Evolutionary conservation across 2,797 vertebrate species (phyloP).

Genomic region (Coluber constrictor): DNA sequence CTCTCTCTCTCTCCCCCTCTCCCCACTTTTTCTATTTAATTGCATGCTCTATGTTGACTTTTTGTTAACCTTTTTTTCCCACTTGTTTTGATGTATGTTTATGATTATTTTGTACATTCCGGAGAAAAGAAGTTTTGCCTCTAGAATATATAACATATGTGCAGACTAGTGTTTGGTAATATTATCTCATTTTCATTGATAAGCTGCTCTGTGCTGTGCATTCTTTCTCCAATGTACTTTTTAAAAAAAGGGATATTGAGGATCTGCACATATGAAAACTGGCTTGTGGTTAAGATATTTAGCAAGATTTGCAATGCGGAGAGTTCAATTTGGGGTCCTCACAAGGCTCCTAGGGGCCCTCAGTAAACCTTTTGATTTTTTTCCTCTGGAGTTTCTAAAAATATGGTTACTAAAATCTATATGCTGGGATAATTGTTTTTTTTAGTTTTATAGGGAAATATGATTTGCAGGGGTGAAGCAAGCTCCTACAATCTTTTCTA

Average conservation of each 20-base stretch:
- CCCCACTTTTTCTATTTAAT: constrained; percentile 11
- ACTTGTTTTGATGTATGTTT: constrained; percentile 38
- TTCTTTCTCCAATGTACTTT: constrained; percentile 28
- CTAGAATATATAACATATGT: constrained; percentile 58
- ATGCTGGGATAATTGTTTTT: background rate
- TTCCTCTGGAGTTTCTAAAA: background rate
- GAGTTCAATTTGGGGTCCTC: background rate
- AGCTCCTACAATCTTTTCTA: background rate
- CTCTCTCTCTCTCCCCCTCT: background rate
- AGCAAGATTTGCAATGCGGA: background rate
- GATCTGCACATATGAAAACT: background rate
- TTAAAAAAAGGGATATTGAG: constrained; percentile 29
- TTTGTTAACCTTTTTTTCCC: background rate
- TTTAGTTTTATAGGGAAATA: background rate
- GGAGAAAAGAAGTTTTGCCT: constrained; percentile 52
- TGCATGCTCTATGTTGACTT: constrained; percentile 37
- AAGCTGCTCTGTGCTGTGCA: constrained; percentile 15
- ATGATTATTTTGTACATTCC: constrained; percentile 55
- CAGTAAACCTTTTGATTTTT: background rate
- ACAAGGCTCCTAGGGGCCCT: background rate
- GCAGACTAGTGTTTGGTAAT: constrained; percentile 34
- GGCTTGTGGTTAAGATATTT: background rate
- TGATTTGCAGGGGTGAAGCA: background rate
- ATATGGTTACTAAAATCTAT: too few species aligned
- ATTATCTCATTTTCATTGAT: constrained; percentile 48